Evolutionary conservation across 2,113 vertebrate genomes (phyloP), one percentile per base, ranked within the genome.

Genomic region (Excalfactoria chinensis): DNA sequence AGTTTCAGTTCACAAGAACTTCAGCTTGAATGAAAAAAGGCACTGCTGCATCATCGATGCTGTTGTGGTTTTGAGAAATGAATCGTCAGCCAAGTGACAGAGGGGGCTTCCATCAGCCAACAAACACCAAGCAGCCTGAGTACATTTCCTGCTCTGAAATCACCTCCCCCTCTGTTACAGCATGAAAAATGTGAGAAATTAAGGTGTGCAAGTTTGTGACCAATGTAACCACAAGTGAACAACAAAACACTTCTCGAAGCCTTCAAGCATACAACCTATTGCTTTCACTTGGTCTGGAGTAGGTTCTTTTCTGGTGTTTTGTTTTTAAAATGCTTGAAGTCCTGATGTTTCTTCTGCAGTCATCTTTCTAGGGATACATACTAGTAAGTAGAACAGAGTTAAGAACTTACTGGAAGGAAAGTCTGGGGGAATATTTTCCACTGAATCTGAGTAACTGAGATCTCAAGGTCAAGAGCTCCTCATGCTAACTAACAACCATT

Each of bases 101-200:
- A 69, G 18, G 10, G 20, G 28, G 1, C 9, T 46, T 90, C 19
- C 74, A 82, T 91, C 59, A 83, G 73, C 18, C 51, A 79, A 69
- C 28, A 51, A 74, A 51, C 34, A 58, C 28, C 28, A 53, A 48
- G 34, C 1, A 0, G 34, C 67, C 62, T 2, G 1, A 79, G 19
- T 0, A 0, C 4, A 3, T 37, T 25, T 70, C 32, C 75, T 46
- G 55, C 59, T 85, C 46, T 7, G 3, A 67, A 89, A 69, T 58
- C 34, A 51, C 0, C 2, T 9, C 8, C 5, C 10, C 59, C 0
- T 0, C 43, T 59, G 7, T 9, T 30, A 58, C 32, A 73, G 30
- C 40, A 73, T 53, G 12, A 35, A 28, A 21, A 51, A 28, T 21
- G 21, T 30, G 48, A 71, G 25, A 51, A 53, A 53, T 30, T 40